A percentile compares a stretch with the other conserved stretches of the same genome.
Conservation (phyloP, 2,888 invertebrate species). For the Drosophila picticornis region DNA sequence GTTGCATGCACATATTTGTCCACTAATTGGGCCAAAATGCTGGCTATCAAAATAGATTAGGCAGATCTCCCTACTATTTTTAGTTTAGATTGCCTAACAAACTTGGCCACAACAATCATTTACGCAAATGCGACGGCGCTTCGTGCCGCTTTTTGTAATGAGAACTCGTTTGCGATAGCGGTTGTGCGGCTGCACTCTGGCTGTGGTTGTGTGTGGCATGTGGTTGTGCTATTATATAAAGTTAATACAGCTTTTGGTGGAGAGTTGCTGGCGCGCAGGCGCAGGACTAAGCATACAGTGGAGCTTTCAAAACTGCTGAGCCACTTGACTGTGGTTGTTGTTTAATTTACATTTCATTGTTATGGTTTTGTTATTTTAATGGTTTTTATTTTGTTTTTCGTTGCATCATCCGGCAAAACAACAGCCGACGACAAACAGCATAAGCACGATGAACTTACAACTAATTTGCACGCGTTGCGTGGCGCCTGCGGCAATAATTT, state of each 20-base stretch:
- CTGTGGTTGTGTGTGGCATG: constrained; percentile 14
- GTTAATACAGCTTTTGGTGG: constrained; percentile 26
- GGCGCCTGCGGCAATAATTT: constrained; percentile 39
- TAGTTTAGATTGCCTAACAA: constrained; percentile 37
- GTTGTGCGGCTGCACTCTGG: constrained; percentile 12
- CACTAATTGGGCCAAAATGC: constrained; percentile 58
- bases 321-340: constrained; percentile 33
- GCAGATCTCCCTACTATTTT: constrained; percentile 28
- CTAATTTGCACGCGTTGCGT: constrained; percentile 75
- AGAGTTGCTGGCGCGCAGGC: constrained; percentile 9
- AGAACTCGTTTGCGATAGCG: constrained; percentile 61
- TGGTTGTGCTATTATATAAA: constrained; percentile 60
- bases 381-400: constrained; percentile 18
- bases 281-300: constrained; percentile 36
- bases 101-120: constrained; percentile 40
- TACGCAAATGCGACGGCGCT: constrained; percentile 52
- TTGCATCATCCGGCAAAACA: constrained; percentile 28
- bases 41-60: constrained; percentile 28
- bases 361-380: constrained; percentile 25
- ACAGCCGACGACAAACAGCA: constrained; percentile 29
- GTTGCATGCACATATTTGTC: constrained; percentile 26
- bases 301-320: constrained; percentile 7
- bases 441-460: constrained; percentile 35
- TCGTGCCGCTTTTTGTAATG: constrained; percentile 32
- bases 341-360: constrained; percentile 71